phyloP scores from a whole-genome alignment of 2,113 vertebrate species.

The Pteronura brasiliensis region DNA sequence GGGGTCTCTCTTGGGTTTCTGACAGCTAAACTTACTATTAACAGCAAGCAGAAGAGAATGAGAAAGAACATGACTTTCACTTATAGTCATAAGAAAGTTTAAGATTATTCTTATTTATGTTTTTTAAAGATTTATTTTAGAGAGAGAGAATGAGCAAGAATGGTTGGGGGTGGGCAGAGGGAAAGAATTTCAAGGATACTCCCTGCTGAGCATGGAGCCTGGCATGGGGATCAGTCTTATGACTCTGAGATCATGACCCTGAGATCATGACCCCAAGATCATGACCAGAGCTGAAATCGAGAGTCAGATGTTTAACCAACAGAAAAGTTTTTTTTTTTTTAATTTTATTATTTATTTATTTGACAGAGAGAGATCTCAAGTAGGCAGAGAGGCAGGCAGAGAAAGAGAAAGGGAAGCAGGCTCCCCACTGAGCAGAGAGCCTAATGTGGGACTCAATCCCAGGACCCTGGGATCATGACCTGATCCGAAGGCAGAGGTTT shows the following conservation, averaged over 20 bases:
- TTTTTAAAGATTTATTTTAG: background rate
- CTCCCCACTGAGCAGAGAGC: too few species aligned
- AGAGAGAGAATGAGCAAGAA: background rate
- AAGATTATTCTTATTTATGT: background rate
- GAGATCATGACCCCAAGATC: background rate
- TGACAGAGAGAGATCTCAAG: too few species aligned
- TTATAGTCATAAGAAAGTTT: background rate
- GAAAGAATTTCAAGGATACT: background rate
- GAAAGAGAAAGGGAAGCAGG: too few species aligned
- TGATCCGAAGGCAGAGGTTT: too few species aligned
- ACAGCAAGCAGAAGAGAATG: background rate
- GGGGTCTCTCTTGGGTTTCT: background rate
- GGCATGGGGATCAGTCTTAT: accelerated
- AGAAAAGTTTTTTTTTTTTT: too few species aligned
- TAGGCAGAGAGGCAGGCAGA: too few species aligned
- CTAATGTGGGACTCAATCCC: too few species aligned
- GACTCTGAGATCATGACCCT: background rate
- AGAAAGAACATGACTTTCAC: background rate
- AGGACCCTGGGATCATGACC: too few species aligned
- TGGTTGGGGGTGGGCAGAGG: background rate
- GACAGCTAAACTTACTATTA: background rate
- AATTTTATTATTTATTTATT: too few species aligned
- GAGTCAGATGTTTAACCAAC: background rate
- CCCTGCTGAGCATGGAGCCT: background rate
- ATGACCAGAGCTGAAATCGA: background rate